phyloP scores from a whole-genome alignment of 1,140 invertebrate genomes.

The Teleogryllus occipitalis region DNA sequence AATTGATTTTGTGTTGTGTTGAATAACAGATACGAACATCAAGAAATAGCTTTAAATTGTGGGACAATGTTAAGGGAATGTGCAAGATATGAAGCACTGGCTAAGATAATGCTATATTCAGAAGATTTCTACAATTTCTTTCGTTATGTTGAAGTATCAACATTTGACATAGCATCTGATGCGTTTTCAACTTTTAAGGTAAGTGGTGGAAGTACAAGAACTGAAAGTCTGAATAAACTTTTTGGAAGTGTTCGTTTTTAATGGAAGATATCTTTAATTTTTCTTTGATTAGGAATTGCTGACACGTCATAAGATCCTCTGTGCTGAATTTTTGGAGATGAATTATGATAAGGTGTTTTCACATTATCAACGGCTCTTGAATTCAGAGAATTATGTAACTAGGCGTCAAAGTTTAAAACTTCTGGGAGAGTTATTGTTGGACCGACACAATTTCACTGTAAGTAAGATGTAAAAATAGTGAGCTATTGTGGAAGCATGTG shows the following conservation, averaged over 20 bases:
- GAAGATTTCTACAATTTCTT: conserved; percentile 99
- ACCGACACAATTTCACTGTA: conserved; percentile 97
- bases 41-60: conserved; percentile 98
- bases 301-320: conserved; percentile 96
- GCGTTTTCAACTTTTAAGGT: conserved; percentile 99
- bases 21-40: conserved; percentile 83
- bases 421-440: conserved; percentile 92
- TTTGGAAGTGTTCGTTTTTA: too few species aligned
- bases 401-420: conserved; percentile 95
- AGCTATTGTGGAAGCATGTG: too few species aligned
- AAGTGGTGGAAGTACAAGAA: conserved; percentile 20
- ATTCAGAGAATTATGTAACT: conserved; percentile 98
- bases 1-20: conserved; percentile 21
- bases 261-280: background rate
- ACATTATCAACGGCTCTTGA: conserved; percentile 92
- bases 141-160: conserved; percentile 98
- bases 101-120: conserved; percentile 95
- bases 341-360: conserved; percentile 98
- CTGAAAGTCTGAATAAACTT: too few species aligned
- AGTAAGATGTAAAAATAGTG: conserved; percentile 39
- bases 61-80: conserved; percentile 98
- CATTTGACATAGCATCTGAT: conserved; percentile 99
- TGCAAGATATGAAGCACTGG: conserved; percentile 92
- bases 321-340: conserved; percentile 95
- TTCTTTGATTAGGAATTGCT: conserved; percentile 72